A percentile compares a stretch with the other conserved stretches of the same genome.
phyloP scores from a whole-genome alignment of 2,888 invertebrate genomes.

The Cylloceria caligata region DNA sequence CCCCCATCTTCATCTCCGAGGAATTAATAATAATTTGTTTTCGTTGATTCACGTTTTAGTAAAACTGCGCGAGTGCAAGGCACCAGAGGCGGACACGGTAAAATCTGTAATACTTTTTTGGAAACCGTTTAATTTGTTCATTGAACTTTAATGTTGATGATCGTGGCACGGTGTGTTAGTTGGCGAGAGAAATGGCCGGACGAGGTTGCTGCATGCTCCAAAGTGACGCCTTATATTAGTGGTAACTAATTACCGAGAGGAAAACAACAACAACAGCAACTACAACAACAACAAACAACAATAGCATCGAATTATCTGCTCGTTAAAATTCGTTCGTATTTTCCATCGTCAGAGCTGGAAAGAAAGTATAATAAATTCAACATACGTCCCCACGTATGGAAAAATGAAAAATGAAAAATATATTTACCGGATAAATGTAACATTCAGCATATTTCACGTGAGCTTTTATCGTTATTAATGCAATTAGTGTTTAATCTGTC shows the following conservation, averaged over 20 bases:
- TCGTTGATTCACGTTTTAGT: slow-evolving; percentile 54
- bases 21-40: slow-evolving; percentile 44
- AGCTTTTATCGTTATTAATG: neutral
- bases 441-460: no score
- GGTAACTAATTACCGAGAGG: slow-evolving; percentile 80
- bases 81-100: slow-evolving; percentile 64
- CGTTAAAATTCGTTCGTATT: slow-evolving; percentile 73
- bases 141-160: slow-evolving; percentile 82
- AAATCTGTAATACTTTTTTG: slow-evolving; percentile 57
- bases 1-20: no score
- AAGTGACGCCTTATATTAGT: slow-evolving; percentile 82
- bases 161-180: slow-evolving; percentile 84
- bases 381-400: no score
- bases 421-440: no score
- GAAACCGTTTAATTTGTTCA: slow-evolving; percentile 73
- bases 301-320: slow-evolving; percentile 5
- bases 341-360: slow-evolving; percentile 61
- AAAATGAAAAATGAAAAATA: neutral
- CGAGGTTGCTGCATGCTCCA: slow-evolving; percentile 83
- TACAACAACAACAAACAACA: slow-evolving; percentile 1
- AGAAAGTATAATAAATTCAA: neutral
- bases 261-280: slow-evolving; percentile 20
- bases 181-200: slow-evolving; percentile 81
- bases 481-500: slow-evolving; percentile 44
- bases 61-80: slow-evolving; percentile 47